Evolutionary conservation across 2,113 vertebrate species (phyloP).

Genomic region (Solenodon paradoxus): DNA sequence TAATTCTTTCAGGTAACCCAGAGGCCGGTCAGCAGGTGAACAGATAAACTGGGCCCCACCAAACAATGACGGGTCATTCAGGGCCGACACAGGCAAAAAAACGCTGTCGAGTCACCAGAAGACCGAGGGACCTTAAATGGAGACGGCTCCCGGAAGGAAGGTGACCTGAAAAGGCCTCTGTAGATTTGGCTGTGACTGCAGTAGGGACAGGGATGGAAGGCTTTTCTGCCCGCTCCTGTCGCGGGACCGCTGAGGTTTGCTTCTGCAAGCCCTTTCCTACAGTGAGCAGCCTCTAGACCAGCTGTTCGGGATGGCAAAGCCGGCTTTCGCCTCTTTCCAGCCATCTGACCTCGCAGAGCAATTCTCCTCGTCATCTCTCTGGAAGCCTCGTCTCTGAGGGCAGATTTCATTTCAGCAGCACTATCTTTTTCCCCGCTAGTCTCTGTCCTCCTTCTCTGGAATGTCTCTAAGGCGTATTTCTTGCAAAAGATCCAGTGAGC

Average conservation of each 20-base stretch:
- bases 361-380: neutral
- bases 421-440: neutral
- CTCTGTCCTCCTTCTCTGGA: neutral
- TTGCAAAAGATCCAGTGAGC: neutral
- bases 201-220: neutral
- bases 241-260: neutral
- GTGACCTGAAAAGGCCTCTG: too few relatives aligned
- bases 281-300: neutral
- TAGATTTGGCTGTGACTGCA: neutral
- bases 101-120: too few relatives aligned
- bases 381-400: neutral
- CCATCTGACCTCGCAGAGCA: neutral
- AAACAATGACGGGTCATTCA: too few relatives aligned
- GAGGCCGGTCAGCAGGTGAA: too few relatives aligned
- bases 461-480: neutral
- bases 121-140: too few relatives aligned
- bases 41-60: too few relatives aligned
- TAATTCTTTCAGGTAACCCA: too few relatives aligned
- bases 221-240: accelerated
- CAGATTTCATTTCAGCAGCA: neutral
- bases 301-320: neutral
- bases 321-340: neutral
- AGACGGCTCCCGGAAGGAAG: too few relatives aligned
- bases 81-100: too few relatives aligned
- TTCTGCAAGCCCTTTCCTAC: neutral